Evolutionary conservation across 2,888 invertebrate genomes (phyloP), one percentile per base, ranked within the genome.

Genomic region (Smittia aterrima): DNA sequence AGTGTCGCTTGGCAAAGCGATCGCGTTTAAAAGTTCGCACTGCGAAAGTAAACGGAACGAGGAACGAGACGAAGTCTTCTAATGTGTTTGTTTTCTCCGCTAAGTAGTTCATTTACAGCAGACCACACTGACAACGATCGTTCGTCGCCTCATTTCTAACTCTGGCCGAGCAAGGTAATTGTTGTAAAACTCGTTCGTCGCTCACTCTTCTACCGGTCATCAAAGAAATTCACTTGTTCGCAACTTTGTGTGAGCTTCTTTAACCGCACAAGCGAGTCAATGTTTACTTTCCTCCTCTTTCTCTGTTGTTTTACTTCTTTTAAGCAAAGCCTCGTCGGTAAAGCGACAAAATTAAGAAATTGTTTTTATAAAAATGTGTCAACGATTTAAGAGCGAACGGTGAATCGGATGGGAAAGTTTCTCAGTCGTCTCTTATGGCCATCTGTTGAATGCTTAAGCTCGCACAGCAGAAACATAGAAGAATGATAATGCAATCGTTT

Each of bases 321-420:
- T 4, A 11, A 47, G 16, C n/a, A 47, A 2, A 47, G 16, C 13
- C 3, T n/a, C 47, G 16, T 3, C 47, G 47, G 2, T 11, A n/a
- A 47, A 47, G 16, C 13, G 47, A 47, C 47, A n/a, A 47, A n/a
- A 47, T 47, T 47, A 47, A 47, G 47, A 47, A 47, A 47, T 47
- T 47, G 47, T 47, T 47, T 47, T 6, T 47, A 47, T 47, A 13
- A 58, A 58, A 58, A 58, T 22, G 58, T 58, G 58, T 58, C 58
- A 58, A 58, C 58, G n/a, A n/a, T 58, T 22, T 58, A 58, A 18
- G 22, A 58, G 20, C 18, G 22, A 58, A 58, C 58, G 22, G 58
- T 58, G 58, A 58, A 18, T 58, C n/a, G 7, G 58, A 22, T 58
- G 58, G 22, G 58, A 58, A 58, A 58, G 58, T 58, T 58, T 18